A percentile compares a stretch with the other conserved stretches of the same genome.
Conservation (phyloP, 1,140 invertebrate species). For the Maconellicoccus hirsutus region DNA sequence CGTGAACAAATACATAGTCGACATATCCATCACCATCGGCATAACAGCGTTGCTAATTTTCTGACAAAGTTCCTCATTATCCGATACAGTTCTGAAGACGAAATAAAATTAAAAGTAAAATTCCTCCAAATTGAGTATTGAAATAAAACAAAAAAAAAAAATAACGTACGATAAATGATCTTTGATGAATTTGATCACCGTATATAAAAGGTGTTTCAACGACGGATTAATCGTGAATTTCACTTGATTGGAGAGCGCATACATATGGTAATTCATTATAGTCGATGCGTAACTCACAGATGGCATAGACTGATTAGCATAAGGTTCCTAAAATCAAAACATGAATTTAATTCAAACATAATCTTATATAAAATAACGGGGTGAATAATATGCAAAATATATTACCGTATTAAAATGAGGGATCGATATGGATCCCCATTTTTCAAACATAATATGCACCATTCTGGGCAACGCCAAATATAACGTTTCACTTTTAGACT, state of each 20-base stretch:
- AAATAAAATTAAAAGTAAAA: constrained; percentile 52
- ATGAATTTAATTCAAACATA: constrained; percentile 31
- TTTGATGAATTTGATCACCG: constrained; percentile 52
- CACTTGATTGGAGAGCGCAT: constrained; percentile 36
- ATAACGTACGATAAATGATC: constrained; percentile 48
- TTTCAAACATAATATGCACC: constrained; percentile 47
- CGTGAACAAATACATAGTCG: constrained; percentile 57
- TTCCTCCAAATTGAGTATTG: constrained; percentile 55
- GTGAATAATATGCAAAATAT: neutral
- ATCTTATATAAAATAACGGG: neutral
- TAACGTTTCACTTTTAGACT: constrained; percentile 42
- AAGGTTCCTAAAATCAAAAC: constrained; percentile 60
- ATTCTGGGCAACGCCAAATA: constrained; percentile 44
- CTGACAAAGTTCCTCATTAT: constrained; percentile 7
- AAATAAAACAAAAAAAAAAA: constrained; percentile 36
- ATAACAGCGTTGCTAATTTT: constrained; percentile 50
- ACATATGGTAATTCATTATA: constrained; percentile 34
- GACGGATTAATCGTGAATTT: constrained; percentile 52
- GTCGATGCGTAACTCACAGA: constrained; percentile 64
- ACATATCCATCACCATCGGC: constrained; percentile 58
- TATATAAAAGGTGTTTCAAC: constrained; percentile 51
- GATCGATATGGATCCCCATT: constrained; percentile 42
- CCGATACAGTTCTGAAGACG: constrained; percentile 40
- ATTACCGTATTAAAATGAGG: constrained; percentile 28
- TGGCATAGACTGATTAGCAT: constrained; percentile 65